Evolutionary conservation across 2,797 vertebrate genomes (phyloP), one percentile per base, ranked within the genome.

Genomic region (Crax fasciolata): DNA sequence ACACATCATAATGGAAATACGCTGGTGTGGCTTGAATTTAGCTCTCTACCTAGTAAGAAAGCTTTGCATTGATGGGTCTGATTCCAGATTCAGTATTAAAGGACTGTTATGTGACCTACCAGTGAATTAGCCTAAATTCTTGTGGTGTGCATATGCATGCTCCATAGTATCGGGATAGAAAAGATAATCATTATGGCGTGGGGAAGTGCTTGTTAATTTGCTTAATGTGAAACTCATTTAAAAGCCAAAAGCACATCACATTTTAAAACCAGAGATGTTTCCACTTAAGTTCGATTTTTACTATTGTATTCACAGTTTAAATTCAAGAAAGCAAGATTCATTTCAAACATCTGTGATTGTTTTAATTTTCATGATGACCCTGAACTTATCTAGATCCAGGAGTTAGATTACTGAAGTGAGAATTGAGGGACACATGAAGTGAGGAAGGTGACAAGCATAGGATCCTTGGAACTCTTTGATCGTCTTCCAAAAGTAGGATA

Each of bases 81-180:
- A 87, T 80, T 87, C 35, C 70, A 77, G 38, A 48, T 68, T 80
- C 32, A 43, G 18, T 58, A 75, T 87, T 80, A 66, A 71, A 85
- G 21, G 21, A n/a, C 21, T 75, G 12, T 18, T 66, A 20, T 10
- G 28, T 38, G 13, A 68, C 62, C 61, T 85, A 21, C 21, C 71
- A 43, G 49, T 61, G 61, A 80, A 73, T 66, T 17, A 8, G 38
- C 87, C 84, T 67, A 49, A 89, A 77, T 61, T 52, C 21, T 75
- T 43, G 9, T 11, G 2, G 0, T 28, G n/a, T 46, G 10, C 11
- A 24, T 20, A 13, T 27, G 1, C 51, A 19, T 21, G 24, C 76
- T 73, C 48, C n/a, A 15, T 63, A 35, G 23, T 28, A 46, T 5
- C 48, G 71, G 68, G 66, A 78, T 7, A 70, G 76, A 28, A 65